A percentile compares a stretch with the other conserved stretches of the same genome.
Evolutionary conservation across 2,888 invertebrate genomes (phyloP).

Genomic region (Xylocampa areola): DNA sequence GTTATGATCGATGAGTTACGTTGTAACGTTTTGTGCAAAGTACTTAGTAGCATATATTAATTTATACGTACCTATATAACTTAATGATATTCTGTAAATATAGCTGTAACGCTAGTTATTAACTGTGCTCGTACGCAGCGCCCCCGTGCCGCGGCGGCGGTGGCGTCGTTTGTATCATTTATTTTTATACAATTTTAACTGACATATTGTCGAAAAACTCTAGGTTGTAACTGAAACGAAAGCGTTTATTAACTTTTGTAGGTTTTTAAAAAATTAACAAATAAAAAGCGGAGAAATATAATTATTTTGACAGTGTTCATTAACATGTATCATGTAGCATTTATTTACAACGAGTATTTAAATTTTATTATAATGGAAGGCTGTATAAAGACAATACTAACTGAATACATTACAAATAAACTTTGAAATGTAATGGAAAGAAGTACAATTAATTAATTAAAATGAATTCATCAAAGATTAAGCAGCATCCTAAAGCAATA

Average conservation of each 20-base stretch:
- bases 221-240: constrained; percentile 72
- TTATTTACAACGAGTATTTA: constrained; percentile 51
- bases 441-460: constrained; percentile 36
- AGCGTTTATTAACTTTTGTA: constrained; percentile 71
- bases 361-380: constrained; percentile 31
- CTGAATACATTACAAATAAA: constrained; percentile 3
- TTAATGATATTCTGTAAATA: constrained; percentile 85
- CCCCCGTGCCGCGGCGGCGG: constrained; percentile 64
- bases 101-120: constrained; percentile 70
- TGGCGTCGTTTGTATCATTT: constrained; percentile 78
- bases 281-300: constrained; percentile 45
- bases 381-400: constrained; percentile 33
- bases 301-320: constrained; percentile 48
- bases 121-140: constrained; percentile 59
- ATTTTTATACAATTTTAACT: constrained; percentile 87
- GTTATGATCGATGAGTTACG: constrained; percentile 73
- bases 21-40: constrained; percentile 88
- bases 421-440: constrained; percentile 15
- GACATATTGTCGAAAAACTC: constrained; percentile 86
- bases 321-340: constrained; percentile 37
- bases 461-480: constrained; percentile 17
- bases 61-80: constrained; percentile 84
- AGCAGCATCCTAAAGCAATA: constrained; percentile 7
- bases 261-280: constrained; percentile 62
- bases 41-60: constrained; percentile 89